Percentiles rank a stretch among this genome's conserved stretches.
phyloP scores from a whole-genome alignment of 2,113 vertebrate species.

The Porphyrio hochstetteri region DNA sequence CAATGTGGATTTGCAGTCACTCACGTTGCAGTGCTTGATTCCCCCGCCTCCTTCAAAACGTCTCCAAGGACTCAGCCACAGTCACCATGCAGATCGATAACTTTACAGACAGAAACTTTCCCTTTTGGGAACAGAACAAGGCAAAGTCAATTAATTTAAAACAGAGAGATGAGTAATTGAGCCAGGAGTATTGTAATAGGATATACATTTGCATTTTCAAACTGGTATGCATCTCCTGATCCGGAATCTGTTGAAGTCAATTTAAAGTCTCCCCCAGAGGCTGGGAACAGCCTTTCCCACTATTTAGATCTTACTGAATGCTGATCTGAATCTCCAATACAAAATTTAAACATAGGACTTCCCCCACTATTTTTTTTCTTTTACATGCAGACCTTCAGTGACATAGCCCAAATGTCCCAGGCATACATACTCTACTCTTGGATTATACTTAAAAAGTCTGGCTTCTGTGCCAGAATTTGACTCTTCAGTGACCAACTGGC shows the following conservation, averaged over 20 bases:
- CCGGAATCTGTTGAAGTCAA: neutral
- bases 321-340: neutral
- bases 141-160: conserved; percentile 15
- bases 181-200: conserved; percentile 15
- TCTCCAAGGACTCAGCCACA: neutral
- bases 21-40: rapidly evolving
- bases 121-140: conserved; percentile 19
- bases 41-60: neutral
- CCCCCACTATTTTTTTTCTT: neutral
- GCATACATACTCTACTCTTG: neutral
- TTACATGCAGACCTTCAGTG: neutral
- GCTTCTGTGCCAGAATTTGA: neutral
- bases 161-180: conserved; percentile 33
- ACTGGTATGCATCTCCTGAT: neutral
- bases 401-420: neutral
- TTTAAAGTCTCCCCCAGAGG: neutral
- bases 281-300: neutral
- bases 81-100: conserved; percentile 9
- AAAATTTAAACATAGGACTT: neutral
- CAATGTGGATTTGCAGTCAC: neutral
- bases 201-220: conserved; percentile 5
- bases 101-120: neutral
- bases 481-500: neutral
- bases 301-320: neutral
- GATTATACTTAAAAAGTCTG: neutral